Base-by-base conservation (phyloP, 2,113 vertebrate genomes). In the Zosterops hypoxanthus region DNA sequence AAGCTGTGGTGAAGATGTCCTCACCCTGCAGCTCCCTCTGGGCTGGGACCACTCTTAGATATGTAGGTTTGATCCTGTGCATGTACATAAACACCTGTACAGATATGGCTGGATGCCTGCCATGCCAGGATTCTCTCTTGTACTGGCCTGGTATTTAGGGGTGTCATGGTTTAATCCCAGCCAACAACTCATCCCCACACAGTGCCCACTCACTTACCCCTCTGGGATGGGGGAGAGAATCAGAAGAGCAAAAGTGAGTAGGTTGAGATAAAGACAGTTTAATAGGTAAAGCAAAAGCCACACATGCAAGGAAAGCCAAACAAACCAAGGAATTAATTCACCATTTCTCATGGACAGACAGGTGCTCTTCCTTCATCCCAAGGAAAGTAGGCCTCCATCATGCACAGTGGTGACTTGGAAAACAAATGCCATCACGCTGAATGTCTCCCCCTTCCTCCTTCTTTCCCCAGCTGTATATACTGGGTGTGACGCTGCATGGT, bases 71-170 rank as follows among this genome's bases (percentile, higher is more conserved):
- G 33, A n/a, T 61, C 24, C 29, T 4, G 1, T 82, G 42, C 0
- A 0, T 31, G 41, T 46, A 50, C 17, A 5, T 63, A 61, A 91
- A 49, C 31, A 57, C 42, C 28, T 0, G 0, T 53, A 22, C 0
- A 6, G 41, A 21, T 59, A 22, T 5, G 23, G 42, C 20, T 64
- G 61, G 24, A 19, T 72, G 57, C 14, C 53, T 86, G 29, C 52
- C 33, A 34, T 11, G 28, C 13, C 28, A 47, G 39, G 20, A 78
- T 39, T 92, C 14, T 36, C 11, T 83, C 18, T 82, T 64, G 26
- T 2, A 2, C 29, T 41, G 28, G 4, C 20, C 7, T 87, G 53
- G 7, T 46, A 8, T 57, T 82, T 80, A 49, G 12, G 22, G 9
- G 8, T 55, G 47, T 41, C 21, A 8, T 29, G n/a, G n/a, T 31